phyloP scores from a whole-genome alignment of 23 tunicate genomes.

The Ciona savignyi region DNA sequence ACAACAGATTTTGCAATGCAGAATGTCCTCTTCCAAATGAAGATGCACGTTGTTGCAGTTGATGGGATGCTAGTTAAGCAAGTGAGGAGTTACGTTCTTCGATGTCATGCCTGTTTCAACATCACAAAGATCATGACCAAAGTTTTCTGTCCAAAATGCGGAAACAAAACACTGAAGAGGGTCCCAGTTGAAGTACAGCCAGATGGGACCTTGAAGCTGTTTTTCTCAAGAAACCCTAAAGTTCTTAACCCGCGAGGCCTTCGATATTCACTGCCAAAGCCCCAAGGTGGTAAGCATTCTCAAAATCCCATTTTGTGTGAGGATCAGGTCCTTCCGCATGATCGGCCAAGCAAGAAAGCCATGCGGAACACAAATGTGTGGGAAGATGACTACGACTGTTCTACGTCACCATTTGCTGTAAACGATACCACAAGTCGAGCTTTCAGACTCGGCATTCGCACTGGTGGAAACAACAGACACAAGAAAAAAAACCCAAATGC shows the following conservation, averaged over 20 bases:
- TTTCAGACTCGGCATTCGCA: conserved; percentile 62
- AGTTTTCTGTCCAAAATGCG: conserved; percentile 91
- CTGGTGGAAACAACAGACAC: conserved; percentile 5
- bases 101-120: conserved; percentile 83
- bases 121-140: conserved; percentile 64
- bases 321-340: conserved; percentile 82
- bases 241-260: conserved; percentile 67
- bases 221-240: conserved; percentile 86
- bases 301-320: conserved; percentile 76
- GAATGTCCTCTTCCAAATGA: conserved; percentile 88
- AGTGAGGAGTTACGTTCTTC: conserved; percentile 51
- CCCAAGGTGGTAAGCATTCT: conserved; percentile 88
- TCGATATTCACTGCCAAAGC: conserved; percentile 55
- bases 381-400: conserved; percentile 71
- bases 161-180: conserved; percentile 80
- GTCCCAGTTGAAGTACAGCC: conserved; percentile 63
- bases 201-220: conserved; percentile 80
- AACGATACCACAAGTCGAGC: conserved; percentile 68
- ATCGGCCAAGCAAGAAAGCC: conserved; percentile 59
- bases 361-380: conserved; percentile 83
- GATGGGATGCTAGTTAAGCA: conserved; percentile 63
- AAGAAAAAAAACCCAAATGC: conserved; percentile 44
- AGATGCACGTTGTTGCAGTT: conserved; percentile 50
- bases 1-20: conserved; percentile 99
- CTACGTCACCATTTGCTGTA: conserved; percentile 54